Evolutionary conservation across 2,113 vertebrate genomes (phyloP).

Genomic region (Myocastor coypus): DNA sequence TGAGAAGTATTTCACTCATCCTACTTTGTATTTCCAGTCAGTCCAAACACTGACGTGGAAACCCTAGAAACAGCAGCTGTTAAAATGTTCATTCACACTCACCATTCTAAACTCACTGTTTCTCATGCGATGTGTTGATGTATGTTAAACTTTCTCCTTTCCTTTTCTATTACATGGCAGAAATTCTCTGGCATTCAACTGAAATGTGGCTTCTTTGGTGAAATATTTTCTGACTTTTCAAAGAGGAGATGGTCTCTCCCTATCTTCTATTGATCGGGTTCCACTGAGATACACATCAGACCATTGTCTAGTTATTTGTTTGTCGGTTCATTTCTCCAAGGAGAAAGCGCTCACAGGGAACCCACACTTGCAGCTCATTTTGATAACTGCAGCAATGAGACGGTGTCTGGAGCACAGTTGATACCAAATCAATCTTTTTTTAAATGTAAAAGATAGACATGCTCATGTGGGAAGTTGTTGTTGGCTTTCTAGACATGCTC

Average conservation of each 20-base stretch:
- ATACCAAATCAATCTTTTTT: background rate
- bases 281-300: background rate
- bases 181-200: background rate
- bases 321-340: background rate
- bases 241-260: background rate
- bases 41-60: no score
- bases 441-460: constrained; percentile 8
- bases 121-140: background rate
- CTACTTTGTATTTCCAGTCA: background rate
- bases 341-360: background rate
- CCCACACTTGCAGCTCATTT: background rate
- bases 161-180: background rate
- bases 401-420: background rate
- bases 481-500: background rate
- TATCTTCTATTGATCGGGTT: background rate
- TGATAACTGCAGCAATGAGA: background rate
- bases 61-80: background rate
- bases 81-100: background rate
- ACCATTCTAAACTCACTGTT: background rate
- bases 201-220: background rate
- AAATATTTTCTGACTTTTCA: constrained; percentile 20
- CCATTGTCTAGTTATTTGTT: constrained; percentile 4
- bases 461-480: background rate
- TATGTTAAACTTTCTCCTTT: background rate
- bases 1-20: background rate